Conservation (phyloP, 2,888 invertebrate species). For the Saturnia pavonia region DNA sequence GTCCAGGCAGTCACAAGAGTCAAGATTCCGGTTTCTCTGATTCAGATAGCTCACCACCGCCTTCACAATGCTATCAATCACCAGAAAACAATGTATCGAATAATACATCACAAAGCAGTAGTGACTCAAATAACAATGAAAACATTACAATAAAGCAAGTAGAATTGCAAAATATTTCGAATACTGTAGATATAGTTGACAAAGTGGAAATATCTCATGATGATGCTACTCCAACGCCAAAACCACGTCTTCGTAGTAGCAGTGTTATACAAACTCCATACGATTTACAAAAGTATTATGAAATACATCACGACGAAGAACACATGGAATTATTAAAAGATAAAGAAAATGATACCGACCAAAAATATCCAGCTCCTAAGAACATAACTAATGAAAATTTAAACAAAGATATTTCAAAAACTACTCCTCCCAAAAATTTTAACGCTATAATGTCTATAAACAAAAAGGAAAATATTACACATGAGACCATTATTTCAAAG, state of each 20-base stretch:
- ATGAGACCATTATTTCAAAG: constrained; percentile 49
- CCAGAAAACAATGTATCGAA: constrained; percentile 57
- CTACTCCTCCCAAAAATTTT: constrained; percentile 38
- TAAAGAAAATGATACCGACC: constrained; percentile 54
- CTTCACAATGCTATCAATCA: constrained; percentile 67
- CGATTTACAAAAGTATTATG: constrained; percentile 76
- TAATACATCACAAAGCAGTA: constrained; percentile 68
- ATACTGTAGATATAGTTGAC: constrained; percentile 59
- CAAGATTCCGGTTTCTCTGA: constrained; percentile 92
- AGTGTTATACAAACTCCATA: constrained; percentile 79
- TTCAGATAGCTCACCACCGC: constrained; percentile 85
- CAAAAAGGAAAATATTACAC: constrained; percentile 46
- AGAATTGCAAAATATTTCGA: constrained; percentile 66
- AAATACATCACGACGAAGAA: constrained; percentile 74
- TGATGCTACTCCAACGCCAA: constrained; percentile 59
- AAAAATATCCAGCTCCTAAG: constrained; percentile 59
- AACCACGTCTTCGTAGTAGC: constrained; percentile 71
- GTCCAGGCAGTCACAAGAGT: constrained; percentile 86
- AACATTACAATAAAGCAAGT: constrained; percentile 73
- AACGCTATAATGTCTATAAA: constrained; percentile 33
- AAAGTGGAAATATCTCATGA: constrained; percentile 47
- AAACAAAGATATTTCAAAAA: constrained; percentile 52
- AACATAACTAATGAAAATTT: constrained; percentile 57
- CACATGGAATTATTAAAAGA: constrained; percentile 71
- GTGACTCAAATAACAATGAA: constrained; percentile 74